Conservation (phyloP, 2,888 invertebrate genomes). For the Acanthopleura granulata region DNA sequence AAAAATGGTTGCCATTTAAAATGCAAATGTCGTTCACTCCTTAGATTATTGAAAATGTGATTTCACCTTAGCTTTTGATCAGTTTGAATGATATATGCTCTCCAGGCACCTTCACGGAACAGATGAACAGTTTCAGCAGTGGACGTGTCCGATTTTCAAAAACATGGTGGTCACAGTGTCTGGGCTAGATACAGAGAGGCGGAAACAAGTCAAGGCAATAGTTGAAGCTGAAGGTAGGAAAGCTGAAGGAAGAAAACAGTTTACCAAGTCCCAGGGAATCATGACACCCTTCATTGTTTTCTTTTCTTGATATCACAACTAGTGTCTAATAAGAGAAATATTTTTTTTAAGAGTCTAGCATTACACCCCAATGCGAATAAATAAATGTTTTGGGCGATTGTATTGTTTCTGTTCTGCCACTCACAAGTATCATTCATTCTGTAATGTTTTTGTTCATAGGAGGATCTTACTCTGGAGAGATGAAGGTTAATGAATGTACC, state of each 20-base stretch:
- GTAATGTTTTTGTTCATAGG: slow-evolving; percentile 70
- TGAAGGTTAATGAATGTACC: slow-evolving; percentile 73
- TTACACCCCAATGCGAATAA: no score
- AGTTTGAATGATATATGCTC: neutral
- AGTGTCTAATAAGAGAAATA: no score
- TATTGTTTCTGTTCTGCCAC: no score
- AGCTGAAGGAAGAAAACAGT: neutral
- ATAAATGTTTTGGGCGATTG: no score
- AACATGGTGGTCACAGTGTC: slow-evolving; percentile 85
- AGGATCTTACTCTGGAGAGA: slow-evolving; percentile 74
- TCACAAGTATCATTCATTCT: neutral
- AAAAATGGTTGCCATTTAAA: no score
- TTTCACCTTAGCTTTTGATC: neutral
- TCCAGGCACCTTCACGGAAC: slow-evolving; percentile 50
- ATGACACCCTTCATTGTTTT: no score
- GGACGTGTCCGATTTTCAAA: slow-evolving; percentile 80
- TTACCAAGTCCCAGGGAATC: no score
- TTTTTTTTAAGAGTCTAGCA: no score
- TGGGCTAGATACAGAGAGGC: slow-evolving; percentile 77
- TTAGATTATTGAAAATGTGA: no score
- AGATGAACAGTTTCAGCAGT: slow-evolving; percentile 73
- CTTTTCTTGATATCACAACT: no score
- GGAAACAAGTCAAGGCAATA: slow-evolving; percentile 77
- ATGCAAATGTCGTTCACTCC: no score
- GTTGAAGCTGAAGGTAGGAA: slow-evolving; percentile 79